phyloP scores from a whole-genome alignment of 2,888 invertebrate genomes.

The Cenopis cana region DNA sequence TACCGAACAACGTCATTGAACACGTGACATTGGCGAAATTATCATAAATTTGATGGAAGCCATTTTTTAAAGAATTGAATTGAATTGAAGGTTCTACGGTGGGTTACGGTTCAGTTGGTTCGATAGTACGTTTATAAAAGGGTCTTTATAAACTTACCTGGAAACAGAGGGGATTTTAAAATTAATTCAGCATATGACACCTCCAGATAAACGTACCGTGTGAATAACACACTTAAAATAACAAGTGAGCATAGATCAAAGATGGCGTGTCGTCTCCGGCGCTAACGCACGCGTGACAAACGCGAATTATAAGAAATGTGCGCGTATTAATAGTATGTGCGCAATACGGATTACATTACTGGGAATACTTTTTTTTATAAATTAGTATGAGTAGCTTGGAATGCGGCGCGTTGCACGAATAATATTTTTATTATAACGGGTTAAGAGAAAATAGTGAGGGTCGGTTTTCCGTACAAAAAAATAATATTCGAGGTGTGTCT shows the following conservation, averaged over 20 bases:
- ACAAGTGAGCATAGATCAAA: constrained; percentile 43
- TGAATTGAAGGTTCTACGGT: too few species aligned
- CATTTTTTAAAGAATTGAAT: too few species aligned
- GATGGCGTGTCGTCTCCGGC: constrained; percentile 39
- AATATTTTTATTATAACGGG: too few species aligned
- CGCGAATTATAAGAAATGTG: constrained; percentile 62
- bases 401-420: neutral
- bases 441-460: too few species aligned
- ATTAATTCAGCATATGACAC: constrained; percentile 21
- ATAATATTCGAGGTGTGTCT: too few species aligned
- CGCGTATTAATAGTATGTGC: constrained; percentile 48
- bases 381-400: neutral
- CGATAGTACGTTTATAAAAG: neutral
- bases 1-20: too few species aligned
- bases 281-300: constrained; percentile 57
- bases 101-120: too few species aligned
- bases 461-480: too few species aligned
- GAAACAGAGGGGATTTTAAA: constrained; percentile 2
- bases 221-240: constrained; percentile 44
- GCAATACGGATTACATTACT: constrained; percentile 41
- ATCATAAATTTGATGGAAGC: too few species aligned
- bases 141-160: neutral
- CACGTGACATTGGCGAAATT: too few species aligned
- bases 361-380: constrained; percentile 18
- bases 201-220: constrained; percentile 10